Evolutionary conservation across 2,888 invertebrate genomes (phyloP), one percentile per base, ranked within the genome.

Genomic region (Acanthacorydalis orientalis): DNA sequence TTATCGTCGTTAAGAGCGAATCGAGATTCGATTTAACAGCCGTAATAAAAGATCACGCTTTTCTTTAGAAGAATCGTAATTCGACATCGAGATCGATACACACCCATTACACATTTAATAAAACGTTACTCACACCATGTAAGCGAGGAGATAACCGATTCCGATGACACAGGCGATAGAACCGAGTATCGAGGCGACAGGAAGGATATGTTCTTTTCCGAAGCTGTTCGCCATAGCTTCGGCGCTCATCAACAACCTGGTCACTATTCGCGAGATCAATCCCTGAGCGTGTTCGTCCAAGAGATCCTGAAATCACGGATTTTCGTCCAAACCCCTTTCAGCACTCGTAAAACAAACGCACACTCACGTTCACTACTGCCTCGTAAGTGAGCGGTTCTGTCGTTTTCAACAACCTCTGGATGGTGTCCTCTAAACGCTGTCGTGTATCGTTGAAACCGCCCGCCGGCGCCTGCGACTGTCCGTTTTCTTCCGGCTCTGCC

Each of bases 141-240:
- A 84, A 6, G 85, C 79, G 85, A 91, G 87, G 54, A 87, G 74
- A 65, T 87, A 90, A 4, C 89, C 89, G 52, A 84, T 78, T 38
- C 73, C 77, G 51, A 84, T 70, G 58, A 88, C 85, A 59, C 90
- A 79, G 48, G 79, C 68, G 46, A 89, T 71, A 11, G 90, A 87
- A 47, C 80, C 82, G 46, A 88, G 59, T 44, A 89, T 75, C 1
- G 88, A 88, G 16, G 84, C 62, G 2, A 80, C 75, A n/a, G 89
- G 84, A 51, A 88, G 67, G 47, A 88, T 72, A 61, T 87, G 86
- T 55, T 86, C 84, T 48, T 79, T 76, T 48, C 80, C 78, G 49
- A 89, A 67, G 57, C 80, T 81, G 48, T 80, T 80, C 44, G 78
- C 74, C 23, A 83, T 68, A 54, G 80, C 79, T 60, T 86, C 85